Evolutionary conservation across 2,797 vertebrate genomes (phyloP), one percentile per base, ranked within the genome.

Genomic region (Brotula barbata): DNA sequence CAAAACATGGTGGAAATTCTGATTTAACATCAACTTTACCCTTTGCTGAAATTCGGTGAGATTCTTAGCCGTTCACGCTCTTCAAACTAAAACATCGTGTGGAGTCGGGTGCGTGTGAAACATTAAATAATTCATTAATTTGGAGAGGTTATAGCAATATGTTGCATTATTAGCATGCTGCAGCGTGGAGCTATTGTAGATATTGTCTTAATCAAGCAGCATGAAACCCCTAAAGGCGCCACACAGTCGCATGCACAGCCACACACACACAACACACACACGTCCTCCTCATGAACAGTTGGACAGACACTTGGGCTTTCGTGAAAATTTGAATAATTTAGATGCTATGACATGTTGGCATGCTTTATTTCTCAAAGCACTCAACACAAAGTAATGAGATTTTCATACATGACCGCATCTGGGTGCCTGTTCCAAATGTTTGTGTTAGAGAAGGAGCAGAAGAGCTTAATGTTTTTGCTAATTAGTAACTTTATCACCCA

Each of bases 261-360:
- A 28, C 52, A 62, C 31, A 40, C 51, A 57, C 12, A 59, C 12
- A 7, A 13, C 39, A 17, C 2, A 39, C 51, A 43, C 33, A 44
- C 22, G 54, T 15, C 12, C 36, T 44, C 19, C 37, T 23, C 31
- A 40, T 7, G 46, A 25, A 65, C 10, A 25, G 37, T 49, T 41
- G 7, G 12, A 50, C 42, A 8, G 25, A 52, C 59, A 47, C 28
- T 53, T 11, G 58, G 39, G 37, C 40, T 43, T 20, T 22, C 19
- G 39, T 19, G 21, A 28, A 60, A 25, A 71, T 76, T 54, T 85
- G 25, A 85, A 86, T 85, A 73, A 85, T 83, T 80, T 41, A 73
- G 41, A 47, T n/a, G 20, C 21, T 15, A n/a, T 78, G 68, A 78
- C 65, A 70, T 70, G 72, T 46, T 62, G 76, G 72, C 36, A 68